phyloP scores from a whole-genome alignment of 2,797 vertebrate species.

The Emydoidea blandingii region DNA sequence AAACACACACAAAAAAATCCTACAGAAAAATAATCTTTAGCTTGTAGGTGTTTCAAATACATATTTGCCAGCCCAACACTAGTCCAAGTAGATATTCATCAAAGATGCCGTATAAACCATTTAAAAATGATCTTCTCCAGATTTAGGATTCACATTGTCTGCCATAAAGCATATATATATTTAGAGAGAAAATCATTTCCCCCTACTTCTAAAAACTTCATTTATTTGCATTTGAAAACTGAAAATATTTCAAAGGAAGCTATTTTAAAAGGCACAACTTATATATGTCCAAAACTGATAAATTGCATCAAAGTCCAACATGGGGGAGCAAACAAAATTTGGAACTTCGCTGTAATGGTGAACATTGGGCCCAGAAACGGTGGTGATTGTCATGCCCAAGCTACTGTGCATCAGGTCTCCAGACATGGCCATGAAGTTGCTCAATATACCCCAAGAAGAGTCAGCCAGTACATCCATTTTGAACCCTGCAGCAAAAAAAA shows the following conservation, averaged over 20 bases:
- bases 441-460: neutral
- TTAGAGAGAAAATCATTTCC: neutral
- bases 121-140: neutral
- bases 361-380: neutral
- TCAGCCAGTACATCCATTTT: constrained; percentile 21
- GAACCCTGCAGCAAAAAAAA: neutral
- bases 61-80: neutral
- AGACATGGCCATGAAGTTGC: neutral
- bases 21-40: neutral
- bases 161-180: neutral
- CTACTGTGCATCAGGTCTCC: neutral
- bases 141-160: constrained; percentile 14
- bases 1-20: neutral
- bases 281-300: neutral
- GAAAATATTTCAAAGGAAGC: constrained; percentile 38
- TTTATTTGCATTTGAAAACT: constrained; percentile 35
- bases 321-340: constrained; percentile 24
- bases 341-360: constrained; percentile 11
- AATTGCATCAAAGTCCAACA: constrained; percentile 34
- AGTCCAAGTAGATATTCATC: neutral
- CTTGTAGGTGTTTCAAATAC: neutral
- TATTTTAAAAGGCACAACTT: constrained; percentile 41
- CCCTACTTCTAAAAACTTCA: constrained; percentile 15
- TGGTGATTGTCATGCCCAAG: neutral
- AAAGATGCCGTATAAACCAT: neutral